phyloP scores from a whole-genome alignment of 2,797 vertebrate genomes.

The Lycodopsis pacificus region DNA sequence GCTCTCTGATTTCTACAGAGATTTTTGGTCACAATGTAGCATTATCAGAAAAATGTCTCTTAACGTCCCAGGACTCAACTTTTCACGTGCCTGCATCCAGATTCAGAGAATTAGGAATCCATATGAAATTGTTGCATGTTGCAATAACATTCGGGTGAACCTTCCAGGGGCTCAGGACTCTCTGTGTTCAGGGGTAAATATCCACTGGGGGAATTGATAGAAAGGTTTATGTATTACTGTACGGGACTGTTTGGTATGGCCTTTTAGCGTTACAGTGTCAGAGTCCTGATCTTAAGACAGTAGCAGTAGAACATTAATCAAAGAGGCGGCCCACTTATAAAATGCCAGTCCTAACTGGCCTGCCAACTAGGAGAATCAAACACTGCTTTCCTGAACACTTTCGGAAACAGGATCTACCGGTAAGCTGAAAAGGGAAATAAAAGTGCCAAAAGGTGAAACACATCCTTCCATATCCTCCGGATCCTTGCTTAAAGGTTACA shows the following conservation, averaged over 20 bases:
- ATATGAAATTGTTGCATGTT: conserved; percentile 1
- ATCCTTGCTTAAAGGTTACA: conserved; percentile 68
- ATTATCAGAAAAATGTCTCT: neutral
- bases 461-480: conserved; percentile 42
- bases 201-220: conserved; percentile 14
- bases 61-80: neutral
- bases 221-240: conserved; percentile 47
- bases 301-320: conserved; percentile 71
- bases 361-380: conserved; percentile 37
- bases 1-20: neutral
- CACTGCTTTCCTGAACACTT: conserved; percentile 29
- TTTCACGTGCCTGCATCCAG: neutral
- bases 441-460: conserved; percentile 55
- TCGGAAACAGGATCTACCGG: conserved; percentile 42
- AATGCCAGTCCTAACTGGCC: conserved; percentile 62
- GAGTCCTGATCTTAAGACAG: conserved; percentile 66
- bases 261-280: conserved; percentile 57
- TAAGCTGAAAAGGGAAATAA: conserved; percentile 47
- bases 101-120: neutral
- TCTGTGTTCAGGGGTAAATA: conserved; percentile 16
- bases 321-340: conserved; percentile 56
- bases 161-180: neutral
- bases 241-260: conserved; percentile 50
- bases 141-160: neutral
- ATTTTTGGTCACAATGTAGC: neutral